Base-by-base conservation (phyloP, 2,797 vertebrate genomes). In the Coregonus sp. region DNA sequence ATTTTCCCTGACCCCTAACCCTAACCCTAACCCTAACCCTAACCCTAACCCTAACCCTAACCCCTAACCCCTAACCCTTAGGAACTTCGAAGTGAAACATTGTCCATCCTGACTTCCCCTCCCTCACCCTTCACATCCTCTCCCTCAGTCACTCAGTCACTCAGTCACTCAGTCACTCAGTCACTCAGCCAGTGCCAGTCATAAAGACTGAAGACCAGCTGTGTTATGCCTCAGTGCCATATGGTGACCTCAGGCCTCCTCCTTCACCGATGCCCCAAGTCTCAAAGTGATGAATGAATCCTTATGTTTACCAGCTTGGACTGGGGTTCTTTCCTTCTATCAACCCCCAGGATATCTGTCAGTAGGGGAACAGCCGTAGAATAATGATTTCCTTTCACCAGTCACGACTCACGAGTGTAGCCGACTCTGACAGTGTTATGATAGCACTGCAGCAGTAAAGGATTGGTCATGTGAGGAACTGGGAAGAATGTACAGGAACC, bases 181-280 rank as follows among this genome's bases (percentile, higher is more conserved):
- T 9, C 40, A 47, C 7, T 47, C 7, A 47, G 40, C 40, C 40
- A 47, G 31, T 18, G 51, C 20, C 66, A 47, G 77, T 47, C 77
- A 40, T 51, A 11, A 20, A 33, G 65, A 35, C 63, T 31, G 65
- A n/a, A 33, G 72, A 15, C 65, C 77, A 50, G 35, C 77, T 74
- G 72, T 68, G 65, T 59, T 33, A n/a, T 66, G 52, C 33, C 67
- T 15, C 72, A n/a, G 11, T 29, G 54, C 77, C 77, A 78, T 70
- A 50, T 74, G 77, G 72, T 16, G 66, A 18, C 54, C 73, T 11
- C 72, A 63, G 66, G 67, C 9, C 54, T 11, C 54, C 14, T 52
- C 52, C 51, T 69, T 52, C 54, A 70, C 18, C 50, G 18, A 61
- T 73, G 25, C 25, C 25, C 25, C 25, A 25, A 25, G 67, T 74